Evolutionary conservation across 2,888 invertebrate genomes (phyloP), one percentile per base, ranked within the genome.

Genomic region (Drosophila subsilvestris): DNA sequence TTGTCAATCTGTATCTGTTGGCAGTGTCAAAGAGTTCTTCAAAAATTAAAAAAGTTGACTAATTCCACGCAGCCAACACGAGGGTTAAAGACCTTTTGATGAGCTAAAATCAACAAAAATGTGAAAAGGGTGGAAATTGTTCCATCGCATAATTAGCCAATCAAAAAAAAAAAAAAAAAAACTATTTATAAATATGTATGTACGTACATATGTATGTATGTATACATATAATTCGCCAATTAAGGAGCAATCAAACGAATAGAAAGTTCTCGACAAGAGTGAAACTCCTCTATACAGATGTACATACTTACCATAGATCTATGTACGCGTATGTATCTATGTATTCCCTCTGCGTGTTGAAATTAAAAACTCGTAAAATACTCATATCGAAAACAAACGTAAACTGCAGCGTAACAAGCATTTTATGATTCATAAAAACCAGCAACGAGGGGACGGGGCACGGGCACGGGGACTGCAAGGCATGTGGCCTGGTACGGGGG

Each of bases 311-410:
- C n/a, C n/a, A n/a, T n/a, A n/a, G n/a, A n/a, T n/a, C 0, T 22
- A 51, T 7, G 7, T 17, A n/a, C 63, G 20, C 1, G 14, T 37
- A 59, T 47, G 48, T 60, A 12, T 49, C 6, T 18, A 14, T 44
- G 42, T 67, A 68, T 70, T 69, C 72, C 60, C 63, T 54, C 59
- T 56, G 76, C 66, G 80, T 79, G 86, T 72, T 74, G 63, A 86
- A 80, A 83, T 82, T 86, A 80, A 84, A 82, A 78, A 82, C 88
- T 84, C 84, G 79, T 88, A 86, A 84, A 88, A 86, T 70, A 67
- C 66, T 60, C 43, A 29, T 20, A 55, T 49, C 47, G 51, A 18
- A 68, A 69, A 72, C 65, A 86, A 86, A 80, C 78, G 62, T 75
- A 80, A 84, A 85, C 82, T 87, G 76, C 80, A 80, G 78, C 67